These are phyloP conservation scores for Sarcophaga subvicina DNA, from an alignment of 2,888 invertebrate species.

Conservation along the genomic window DNA sequence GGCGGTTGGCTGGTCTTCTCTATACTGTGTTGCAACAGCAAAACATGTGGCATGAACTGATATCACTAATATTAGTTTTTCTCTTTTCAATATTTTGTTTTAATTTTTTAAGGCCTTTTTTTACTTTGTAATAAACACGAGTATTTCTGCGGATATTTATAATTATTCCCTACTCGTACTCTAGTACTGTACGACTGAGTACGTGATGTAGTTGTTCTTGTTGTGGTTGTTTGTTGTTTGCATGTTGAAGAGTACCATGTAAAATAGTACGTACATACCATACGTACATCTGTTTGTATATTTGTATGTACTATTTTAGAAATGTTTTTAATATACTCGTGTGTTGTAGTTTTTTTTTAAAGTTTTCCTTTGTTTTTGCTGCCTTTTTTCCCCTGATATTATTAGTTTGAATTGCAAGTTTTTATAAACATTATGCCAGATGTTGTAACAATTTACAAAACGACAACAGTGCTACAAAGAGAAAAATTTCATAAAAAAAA, in stretches of 20 bases:
- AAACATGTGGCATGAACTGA: constrained; percentile 15
- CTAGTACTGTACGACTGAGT: not conserved
- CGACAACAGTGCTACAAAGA: constrained; percentile 30
- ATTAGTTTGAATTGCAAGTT: constrained; percentile 23
- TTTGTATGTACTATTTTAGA: not conserved
- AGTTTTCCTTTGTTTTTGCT: not conserved
- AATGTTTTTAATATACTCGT: not conserved
- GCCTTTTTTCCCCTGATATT: not conserved
- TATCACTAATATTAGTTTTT: constrained; percentile 28
- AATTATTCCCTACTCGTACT: constrained; percentile 11
- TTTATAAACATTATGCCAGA: constrained; percentile 47
- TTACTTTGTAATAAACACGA: not conserved
- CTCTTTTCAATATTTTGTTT: not conserved
- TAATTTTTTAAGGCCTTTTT: not conserved
- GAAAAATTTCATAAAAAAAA: not conserved
- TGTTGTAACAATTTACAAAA: constrained; percentile 54
- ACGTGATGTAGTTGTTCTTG: not conserved
- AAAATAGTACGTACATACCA: not conserved
- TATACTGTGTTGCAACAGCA: not conserved
- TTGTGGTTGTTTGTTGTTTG: constrained; percentile 18
- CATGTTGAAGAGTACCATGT: not conserved
- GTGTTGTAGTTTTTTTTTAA: not conserved
- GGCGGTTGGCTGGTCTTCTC: not conserved
- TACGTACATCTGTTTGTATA: not conserved
- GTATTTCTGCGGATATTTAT: constrained; percentile 21